Conservation (phyloP, 1,140 invertebrate genomes). For the Psix sp. region DNA sequence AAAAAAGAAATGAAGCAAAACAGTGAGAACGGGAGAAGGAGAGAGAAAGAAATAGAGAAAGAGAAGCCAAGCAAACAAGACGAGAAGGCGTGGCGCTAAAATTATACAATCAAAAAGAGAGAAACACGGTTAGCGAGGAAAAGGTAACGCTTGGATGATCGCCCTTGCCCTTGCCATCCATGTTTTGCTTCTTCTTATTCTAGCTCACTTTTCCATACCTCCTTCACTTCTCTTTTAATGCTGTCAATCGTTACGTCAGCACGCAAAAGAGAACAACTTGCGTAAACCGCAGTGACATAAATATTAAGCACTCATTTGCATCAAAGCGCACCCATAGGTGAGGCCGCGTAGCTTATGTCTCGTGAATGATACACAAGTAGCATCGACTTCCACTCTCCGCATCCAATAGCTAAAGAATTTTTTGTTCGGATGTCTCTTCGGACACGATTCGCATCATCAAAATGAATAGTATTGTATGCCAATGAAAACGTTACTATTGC, state of each 20-base stretch:
- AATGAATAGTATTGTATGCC: conserved; percentile 19
- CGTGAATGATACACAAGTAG: conserved; percentile 35
- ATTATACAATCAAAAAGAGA: conserved; percentile 45
- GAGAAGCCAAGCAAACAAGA: conserved; percentile 21
- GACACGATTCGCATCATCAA: conserved; percentile 19
- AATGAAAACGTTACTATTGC: conserved; percentile 3
- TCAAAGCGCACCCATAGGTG: conserved; percentile 61
- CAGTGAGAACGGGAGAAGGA: conserved; percentile 10
- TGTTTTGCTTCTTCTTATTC: conserved; percentile 20
- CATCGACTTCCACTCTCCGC: conserved; percentile 34
- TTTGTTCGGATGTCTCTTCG: conserved; percentile 7
- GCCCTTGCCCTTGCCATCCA: conserved; percentile 58
- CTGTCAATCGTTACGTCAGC: conserved; percentile 55
- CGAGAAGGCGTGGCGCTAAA: conserved; percentile 44
- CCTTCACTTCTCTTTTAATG: conserved; percentile 26
- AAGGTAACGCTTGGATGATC: conserved; percentile 33
- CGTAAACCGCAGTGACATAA: conserved; percentile 63
- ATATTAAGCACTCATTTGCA: conserved; percentile 69
- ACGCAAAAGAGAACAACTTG: conserved; percentile 65
- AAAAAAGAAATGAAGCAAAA: conserved; percentile 33
- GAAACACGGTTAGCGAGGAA: conserved; percentile 21
- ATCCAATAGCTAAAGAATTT: conserved; percentile 13
- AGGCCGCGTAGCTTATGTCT: conserved; percentile 23
- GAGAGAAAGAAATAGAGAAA: conserved; percentile 5
- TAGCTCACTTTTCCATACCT: conserved; percentile 16